Percentiles rank a stretch among this genome's conserved stretches.
These are phyloP conservation scores for Orius insidiosus DNA, from an alignment of 1,140 invertebrate genomes.

Conservation along the genomic window DNA sequence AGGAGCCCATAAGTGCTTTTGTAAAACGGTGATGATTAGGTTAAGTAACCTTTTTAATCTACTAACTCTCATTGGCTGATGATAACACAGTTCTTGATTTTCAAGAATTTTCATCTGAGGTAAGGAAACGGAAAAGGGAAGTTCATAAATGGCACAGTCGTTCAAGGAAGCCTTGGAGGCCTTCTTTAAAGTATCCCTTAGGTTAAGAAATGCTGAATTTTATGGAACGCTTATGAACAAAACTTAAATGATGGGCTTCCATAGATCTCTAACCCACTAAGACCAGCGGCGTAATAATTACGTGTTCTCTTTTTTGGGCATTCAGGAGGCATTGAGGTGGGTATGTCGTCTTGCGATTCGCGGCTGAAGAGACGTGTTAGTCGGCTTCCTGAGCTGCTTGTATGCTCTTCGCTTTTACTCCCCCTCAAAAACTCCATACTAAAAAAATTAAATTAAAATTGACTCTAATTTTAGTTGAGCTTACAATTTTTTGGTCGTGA, in stretches of 20 bases:
- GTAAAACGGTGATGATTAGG: too few species aligned
- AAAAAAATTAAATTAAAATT: not conserved
- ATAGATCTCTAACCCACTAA: not conserved
- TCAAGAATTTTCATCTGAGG: too few species aligned
- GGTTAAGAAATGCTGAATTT: not conserved
- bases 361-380: constrained; percentile 18
- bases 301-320: constrained; percentile 13
- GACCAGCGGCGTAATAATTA: not conserved
- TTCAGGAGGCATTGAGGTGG: constrained; percentile 17
- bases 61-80: too few species aligned
- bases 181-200: not conserved
- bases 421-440: constrained; percentile 20
- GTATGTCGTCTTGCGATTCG: constrained; percentile 19
- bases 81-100: too few species aligned
- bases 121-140: too few species aligned
- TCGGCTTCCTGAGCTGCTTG: constrained; percentile 16
- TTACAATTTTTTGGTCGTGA: constrained; percentile 19
- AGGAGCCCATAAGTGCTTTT: too few species aligned
- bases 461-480: constrained; percentile 2
- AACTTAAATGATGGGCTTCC: not conserved
- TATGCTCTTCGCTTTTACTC: constrained; percentile 21
- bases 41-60: too few species aligned
- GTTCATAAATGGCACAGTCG: too few species aligned
- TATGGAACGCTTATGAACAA: not conserved
- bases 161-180: too few species aligned